Percentiles rank a stretch among this genome's conserved stretches.
Conservation (phyloP, 2,113 vertebrate species). For the Axis porcinus region DNA sequence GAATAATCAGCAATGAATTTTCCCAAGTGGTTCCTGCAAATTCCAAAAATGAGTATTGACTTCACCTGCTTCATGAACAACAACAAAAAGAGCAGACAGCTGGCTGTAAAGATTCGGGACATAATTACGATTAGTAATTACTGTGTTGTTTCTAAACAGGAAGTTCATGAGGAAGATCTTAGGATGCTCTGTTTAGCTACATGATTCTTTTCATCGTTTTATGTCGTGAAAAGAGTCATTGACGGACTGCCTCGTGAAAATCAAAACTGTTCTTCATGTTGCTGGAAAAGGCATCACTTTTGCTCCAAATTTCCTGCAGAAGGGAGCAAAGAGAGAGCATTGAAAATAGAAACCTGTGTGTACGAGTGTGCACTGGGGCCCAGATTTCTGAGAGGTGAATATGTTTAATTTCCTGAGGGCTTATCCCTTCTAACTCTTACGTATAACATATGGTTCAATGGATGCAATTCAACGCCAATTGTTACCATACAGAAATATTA, state of each 20-base stretch:
- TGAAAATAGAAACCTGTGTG: not conserved
- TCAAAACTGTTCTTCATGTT: not conserved
- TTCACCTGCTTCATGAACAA: slow-evolving; percentile 47
- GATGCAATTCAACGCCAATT: not conserved
- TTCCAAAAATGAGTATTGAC: slow-evolving; percentile 26
- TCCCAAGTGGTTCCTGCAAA: not conserved
- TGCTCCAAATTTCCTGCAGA: not conserved
- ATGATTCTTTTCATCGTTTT: not conserved
- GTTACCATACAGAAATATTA: slow-evolving; percentile 48
- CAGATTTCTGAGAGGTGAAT: not conserved
- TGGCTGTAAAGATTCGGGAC: not conserved
- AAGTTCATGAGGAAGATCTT: slow-evolving; percentile 30
- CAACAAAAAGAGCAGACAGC: not conserved
- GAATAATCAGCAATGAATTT: not conserved
- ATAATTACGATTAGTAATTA: slow-evolving; percentile 43
- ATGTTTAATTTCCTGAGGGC: not conserved
- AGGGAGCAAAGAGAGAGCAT: not conserved
- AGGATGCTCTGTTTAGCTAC: not conserved
- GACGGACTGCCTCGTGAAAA: slow-evolving; percentile 19
- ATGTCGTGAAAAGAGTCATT: not conserved
- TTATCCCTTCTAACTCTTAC: not conserved
- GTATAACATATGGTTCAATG: not conserved
- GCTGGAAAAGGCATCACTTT: not conserved
- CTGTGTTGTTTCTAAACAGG: slow-evolving; percentile 21
- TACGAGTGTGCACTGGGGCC: not conserved